phyloP scores from a whole-genome alignment of 2,888 invertebrate genomes.

The Eremobia ochroleuca region DNA sequence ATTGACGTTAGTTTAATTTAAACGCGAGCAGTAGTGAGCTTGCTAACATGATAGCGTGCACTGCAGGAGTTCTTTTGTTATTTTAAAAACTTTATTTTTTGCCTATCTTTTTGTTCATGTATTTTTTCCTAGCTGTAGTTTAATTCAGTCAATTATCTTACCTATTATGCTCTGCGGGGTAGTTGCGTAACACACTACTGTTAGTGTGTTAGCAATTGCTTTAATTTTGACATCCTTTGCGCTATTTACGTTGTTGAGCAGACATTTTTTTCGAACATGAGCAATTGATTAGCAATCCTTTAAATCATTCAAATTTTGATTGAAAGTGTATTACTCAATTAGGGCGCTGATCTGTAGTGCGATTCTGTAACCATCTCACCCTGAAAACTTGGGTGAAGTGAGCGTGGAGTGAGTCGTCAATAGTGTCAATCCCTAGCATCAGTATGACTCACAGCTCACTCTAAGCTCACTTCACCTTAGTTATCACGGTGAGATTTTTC shows the following conservation, averaged over 20 bases:
- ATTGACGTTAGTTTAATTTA: constrained; percentile 50
- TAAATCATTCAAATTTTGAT: not conserved
- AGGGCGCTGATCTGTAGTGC: too few species aligned
- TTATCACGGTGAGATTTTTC: too few species aligned
- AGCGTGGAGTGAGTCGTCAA: too few species aligned
- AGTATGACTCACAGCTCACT: too few species aligned
- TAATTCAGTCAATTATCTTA: not conserved
- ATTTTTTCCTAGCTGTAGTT: not conserved
- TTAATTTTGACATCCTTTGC: not conserved
- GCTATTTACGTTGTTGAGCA: not conserved
- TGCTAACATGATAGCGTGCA: constrained; percentile 31
- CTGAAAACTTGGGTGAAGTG: too few species aligned
- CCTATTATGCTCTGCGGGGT: not conserved
- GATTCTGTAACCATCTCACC: too few species aligned
- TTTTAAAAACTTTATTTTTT: not conserved
- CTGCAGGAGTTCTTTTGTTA: constrained; percentile 18
- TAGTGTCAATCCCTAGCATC: too few species aligned
- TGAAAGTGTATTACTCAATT: too few species aligned
- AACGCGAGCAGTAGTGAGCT: constrained; percentile 34
- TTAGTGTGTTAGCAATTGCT: not conserved
- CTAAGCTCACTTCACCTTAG: too few species aligned
- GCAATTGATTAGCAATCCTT: not conserved
- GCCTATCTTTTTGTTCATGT: not conserved
- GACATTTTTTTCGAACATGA: not conserved
- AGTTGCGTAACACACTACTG: not conserved